phyloP scores from a whole-genome alignment of 2,113 vertebrate genomes.

The Oncorhynchus gorbuscha region DNA sequence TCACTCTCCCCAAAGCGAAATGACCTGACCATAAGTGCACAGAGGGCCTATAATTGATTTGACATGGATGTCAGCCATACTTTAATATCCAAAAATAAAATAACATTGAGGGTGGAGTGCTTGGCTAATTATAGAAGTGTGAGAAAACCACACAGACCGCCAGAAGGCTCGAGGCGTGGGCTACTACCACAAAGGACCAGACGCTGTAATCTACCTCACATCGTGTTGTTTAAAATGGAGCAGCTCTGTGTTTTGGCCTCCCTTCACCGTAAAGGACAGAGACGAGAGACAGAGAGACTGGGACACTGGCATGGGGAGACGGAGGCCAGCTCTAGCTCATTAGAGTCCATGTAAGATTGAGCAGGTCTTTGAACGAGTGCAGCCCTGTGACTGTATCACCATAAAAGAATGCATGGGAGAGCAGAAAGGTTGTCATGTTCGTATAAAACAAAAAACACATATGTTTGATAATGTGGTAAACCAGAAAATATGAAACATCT shows the following conservation, averaged over 20 bases:
- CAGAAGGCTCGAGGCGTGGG: slow-evolving; percentile 36
- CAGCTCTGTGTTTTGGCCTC: slow-evolving; percentile 14
- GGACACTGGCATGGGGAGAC: neutral
- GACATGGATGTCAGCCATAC: slow-evolving; percentile 59
- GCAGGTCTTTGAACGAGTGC: slow-evolving; percentile 26
- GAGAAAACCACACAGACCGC: slow-evolving; percentile 57
- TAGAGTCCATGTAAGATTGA: slow-evolving; percentile 10
- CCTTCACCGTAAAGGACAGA: slow-evolving; percentile 2
- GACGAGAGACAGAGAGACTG: neutral
- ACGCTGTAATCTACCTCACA: slow-evolving; percentile 14
- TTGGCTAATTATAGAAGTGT: slow-evolving; percentile 63
- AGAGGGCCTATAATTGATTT: slow-evolving; percentile 61
- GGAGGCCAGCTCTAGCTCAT: slow-evolving; percentile 10
- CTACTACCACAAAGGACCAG: slow-evolving; percentile 25
- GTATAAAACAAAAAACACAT: slow-evolving; percentile 38
- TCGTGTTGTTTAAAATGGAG: slow-evolving; percentile 11
- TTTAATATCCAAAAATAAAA: slow-evolving; percentile 61
- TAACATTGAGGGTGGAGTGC: slow-evolving; percentile 56
- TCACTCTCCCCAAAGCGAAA: slow-evolving; percentile 22
- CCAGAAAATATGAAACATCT: neutral
- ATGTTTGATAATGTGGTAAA: slow-evolving; percentile 38
- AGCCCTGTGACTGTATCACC: slow-evolving; percentile 10
- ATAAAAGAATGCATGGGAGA: slow-evolving; percentile 26
- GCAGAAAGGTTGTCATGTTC: slow-evolving; percentile 37
- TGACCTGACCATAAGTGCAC: slow-evolving; percentile 46